Evolutionary conservation across 1,140 invertebrate species (phyloP).

Genomic region (Solenopsis fugax): DNA sequence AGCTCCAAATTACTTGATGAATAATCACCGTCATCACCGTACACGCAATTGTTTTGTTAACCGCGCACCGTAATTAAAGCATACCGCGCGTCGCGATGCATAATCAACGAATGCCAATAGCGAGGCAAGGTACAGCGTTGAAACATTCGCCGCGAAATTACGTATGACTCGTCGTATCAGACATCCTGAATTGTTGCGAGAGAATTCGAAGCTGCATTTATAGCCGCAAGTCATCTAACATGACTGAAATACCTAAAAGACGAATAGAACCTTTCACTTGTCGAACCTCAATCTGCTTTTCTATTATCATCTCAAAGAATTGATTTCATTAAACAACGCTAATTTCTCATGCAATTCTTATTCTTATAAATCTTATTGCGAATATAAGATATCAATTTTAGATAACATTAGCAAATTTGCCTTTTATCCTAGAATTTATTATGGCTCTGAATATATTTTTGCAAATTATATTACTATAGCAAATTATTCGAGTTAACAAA

Average conservation of each 20-base stretch:
- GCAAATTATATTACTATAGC: too few species aligned
- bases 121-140: background rate
- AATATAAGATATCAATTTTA: background rate
- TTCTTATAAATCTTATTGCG: background rate
- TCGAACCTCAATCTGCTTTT: background rate
- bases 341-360: background rate
- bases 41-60: slow-evolving; percentile 34
- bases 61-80: slow-evolving; percentile 3
- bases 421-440: background rate
- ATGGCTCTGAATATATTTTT: background rate
- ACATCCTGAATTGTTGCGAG: background rate
- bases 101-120: slow-evolving; percentile 30
- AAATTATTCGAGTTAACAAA: background rate
- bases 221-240: background rate
- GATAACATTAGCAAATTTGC: background rate
- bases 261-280: background rate
- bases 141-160: slow-evolving; percentile 1
- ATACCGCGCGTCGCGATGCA: background rate
- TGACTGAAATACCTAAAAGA: background rate
- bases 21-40: slow-evolving; percentile 60
- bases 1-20: slow-evolving; percentile 32
- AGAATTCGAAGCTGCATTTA: slow-evolving; percentile 1
- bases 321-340: background rate
- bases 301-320: background rate
- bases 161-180: background rate